Percentiles rank a stretch among this genome's conserved stretches.
Evolutionary conservation across 2,888 invertebrate species (phyloP).

Genomic region (Celastrina argiolus): DNA sequence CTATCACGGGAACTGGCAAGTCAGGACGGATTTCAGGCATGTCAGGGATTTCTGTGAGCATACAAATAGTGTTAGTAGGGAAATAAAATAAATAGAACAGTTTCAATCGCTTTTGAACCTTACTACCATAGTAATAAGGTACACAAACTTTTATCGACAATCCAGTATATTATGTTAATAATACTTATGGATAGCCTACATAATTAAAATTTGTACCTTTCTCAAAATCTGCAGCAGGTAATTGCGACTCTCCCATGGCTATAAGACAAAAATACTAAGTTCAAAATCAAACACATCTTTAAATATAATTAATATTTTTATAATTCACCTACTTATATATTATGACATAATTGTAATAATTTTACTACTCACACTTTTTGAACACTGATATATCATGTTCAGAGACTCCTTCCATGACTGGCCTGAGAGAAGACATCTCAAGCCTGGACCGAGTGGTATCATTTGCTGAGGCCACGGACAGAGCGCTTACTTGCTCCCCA

Average conservation of each 20-base stretch:
- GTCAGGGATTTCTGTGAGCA: constrained; percentile 60
- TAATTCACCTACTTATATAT: not conserved
- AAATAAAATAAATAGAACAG: not conserved
- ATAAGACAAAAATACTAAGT: constrained; percentile 29
- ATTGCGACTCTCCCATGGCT: constrained; percentile 46
- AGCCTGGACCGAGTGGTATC: not conserved
- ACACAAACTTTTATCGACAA: too few relatives aligned
- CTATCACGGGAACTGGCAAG: constrained; percentile 46
- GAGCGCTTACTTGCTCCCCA: constrained; percentile 41
- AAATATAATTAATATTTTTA: too few relatives aligned
- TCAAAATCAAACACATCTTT: not conserved
- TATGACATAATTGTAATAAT: too few relatives aligned
- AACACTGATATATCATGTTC: constrained; percentile 54
- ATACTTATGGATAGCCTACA: too few relatives aligned
- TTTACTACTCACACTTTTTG: constrained; percentile 47
- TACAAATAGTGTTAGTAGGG: constrained; percentile 25
- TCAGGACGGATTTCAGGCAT: constrained; percentile 61
- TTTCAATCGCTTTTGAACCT: not conserved
- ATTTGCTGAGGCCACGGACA: constrained; percentile 37
- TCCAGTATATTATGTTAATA: too few relatives aligned
- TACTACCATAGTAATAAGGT: not conserved
- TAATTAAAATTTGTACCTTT: constrained; percentile 47
- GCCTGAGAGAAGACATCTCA: not conserved
- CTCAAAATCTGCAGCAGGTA: constrained; percentile 44
- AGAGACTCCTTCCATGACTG: constrained; percentile 51